These are phyloP conservation scores for Diplosoma virens DNA, from an alignment of 23 tunicate species.

Conservation along the genomic window DNA sequence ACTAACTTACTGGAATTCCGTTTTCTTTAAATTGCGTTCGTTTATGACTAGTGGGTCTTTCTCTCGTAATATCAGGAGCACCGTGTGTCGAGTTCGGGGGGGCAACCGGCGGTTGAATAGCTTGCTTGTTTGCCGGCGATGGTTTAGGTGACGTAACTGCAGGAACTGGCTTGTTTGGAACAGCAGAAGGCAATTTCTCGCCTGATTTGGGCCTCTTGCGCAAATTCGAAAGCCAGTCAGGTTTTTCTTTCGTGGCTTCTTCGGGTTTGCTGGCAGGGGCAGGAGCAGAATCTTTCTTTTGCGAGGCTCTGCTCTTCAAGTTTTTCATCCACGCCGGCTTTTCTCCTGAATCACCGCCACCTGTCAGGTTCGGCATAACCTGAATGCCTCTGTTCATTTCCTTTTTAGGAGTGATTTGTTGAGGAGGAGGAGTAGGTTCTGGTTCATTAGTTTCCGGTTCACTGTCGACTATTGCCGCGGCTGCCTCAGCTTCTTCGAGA, in stretches of 20 bases:
- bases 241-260: slow-evolving; percentile 36
- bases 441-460: slow-evolving; percentile 33
- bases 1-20: background rate
- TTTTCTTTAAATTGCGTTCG: background rate
- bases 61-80: background rate
- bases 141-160: slow-evolving; percentile 52
- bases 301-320: slow-evolving; percentile 57
- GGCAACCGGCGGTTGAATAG: slow-evolving; percentile 21
- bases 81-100: too few species aligned
- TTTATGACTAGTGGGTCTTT: background rate
- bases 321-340: slow-evolving; percentile 84
- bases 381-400: slow-evolving; percentile 43
- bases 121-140: background rate
- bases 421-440: slow-evolving; percentile 10
- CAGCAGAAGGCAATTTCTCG: slow-evolving; percentile 13
- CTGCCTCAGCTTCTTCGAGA: slow-evolving; percentile 25
- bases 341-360: slow-evolving; percentile 31
- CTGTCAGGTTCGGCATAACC: slow-evolving; percentile 39
- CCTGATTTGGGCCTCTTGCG: slow-evolving; percentile 32
- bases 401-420: slow-evolving; percentile 38
- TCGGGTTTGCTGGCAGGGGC: slow-evolving; percentile 51
- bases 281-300: slow-evolving; percentile 42
- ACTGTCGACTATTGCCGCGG: slow-evolving; percentile 30
- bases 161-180: slow-evolving; percentile 23
- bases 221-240: slow-evolving; percentile 57